phyloP scores from a whole-genome alignment of 2,797 vertebrate genomes.

The Helarctos malayanus region DNA sequence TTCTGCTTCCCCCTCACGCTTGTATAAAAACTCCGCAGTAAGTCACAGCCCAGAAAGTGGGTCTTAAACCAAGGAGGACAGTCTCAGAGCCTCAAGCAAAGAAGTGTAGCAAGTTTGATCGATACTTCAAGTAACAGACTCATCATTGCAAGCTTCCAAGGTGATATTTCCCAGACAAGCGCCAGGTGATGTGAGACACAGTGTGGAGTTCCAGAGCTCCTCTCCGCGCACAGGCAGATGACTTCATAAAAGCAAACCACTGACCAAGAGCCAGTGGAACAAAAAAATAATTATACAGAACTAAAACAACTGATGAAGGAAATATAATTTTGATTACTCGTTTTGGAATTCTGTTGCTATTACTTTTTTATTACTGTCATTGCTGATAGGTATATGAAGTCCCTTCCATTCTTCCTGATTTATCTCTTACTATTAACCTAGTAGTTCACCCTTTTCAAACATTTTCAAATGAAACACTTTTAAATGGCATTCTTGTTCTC shows the following conservation, averaged over 20 bases:
- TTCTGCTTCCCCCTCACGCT: background rate
- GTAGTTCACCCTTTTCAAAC: background rate
- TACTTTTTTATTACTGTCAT: background rate
- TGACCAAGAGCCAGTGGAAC: background rate
- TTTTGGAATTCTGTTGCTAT: background rate
- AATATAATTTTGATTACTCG: background rate
- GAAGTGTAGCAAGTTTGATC: background rate
- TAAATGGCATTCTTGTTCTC: background rate
- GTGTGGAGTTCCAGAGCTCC: background rate
- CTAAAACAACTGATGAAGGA: background rate
- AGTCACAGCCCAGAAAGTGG: background rate
- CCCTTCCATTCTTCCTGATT: background rate
- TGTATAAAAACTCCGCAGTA: background rate
- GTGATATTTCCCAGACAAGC: background rate
- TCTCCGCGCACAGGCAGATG: background rate
- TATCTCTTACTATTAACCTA: background rate
- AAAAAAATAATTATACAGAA: background rate
- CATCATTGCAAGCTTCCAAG: background rate
- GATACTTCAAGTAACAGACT: background rate
- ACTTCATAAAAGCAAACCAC: background rate
- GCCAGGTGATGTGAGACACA: background rate
- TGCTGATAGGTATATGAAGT: background rate
- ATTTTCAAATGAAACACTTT: constrained; percentile 25
- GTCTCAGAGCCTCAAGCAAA: background rate
- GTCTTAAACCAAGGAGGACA: background rate